Percentiles rank a stretch among this genome's conserved stretches.
These are phyloP conservation scores for Heliconius eleuchia DNA, from an alignment of 1,140 invertebrate genomes.

Conservation along the genomic window DNA sequence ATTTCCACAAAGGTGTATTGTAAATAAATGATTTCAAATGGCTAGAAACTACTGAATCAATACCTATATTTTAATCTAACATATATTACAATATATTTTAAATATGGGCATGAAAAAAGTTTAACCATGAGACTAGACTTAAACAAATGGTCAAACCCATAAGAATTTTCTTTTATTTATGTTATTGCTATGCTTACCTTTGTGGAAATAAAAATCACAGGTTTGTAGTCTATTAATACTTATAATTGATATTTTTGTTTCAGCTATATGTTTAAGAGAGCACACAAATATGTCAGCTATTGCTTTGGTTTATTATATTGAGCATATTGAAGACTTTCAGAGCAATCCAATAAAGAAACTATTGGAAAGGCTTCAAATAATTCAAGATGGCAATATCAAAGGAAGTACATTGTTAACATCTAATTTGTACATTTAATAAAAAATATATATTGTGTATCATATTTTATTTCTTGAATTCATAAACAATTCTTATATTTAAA, in stretches of 20 bases:
- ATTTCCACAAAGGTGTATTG: too few species aligned
- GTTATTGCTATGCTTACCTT: neutral
- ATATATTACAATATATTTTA: too few species aligned
- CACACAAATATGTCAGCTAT: slow-evolving; percentile 51
- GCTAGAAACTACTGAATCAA: too few species aligned
- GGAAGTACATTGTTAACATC: slow-evolving; percentile 38
- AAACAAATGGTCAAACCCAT: too few species aligned
- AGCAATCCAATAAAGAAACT: slow-evolving; percentile 55
- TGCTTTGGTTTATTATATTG: slow-evolving; percentile 59
- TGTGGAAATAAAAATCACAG: neutral
- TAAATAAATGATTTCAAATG: too few species aligned
- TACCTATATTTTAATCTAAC: too few species aligned
- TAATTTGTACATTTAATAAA: slow-evolving; percentile 69
- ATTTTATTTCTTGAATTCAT: slow-evolving; percentile 37
- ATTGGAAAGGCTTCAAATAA: slow-evolving; percentile 55
- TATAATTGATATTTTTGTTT: slow-evolving; percentile 40
- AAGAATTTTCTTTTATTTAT: too few species aligned
- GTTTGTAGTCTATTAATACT: too few species aligned
- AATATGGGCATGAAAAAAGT: too few species aligned
- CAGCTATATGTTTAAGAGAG: slow-evolving; percentile 62
- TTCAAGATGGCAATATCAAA: slow-evolving; percentile 3
- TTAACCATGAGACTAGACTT: too few species aligned
- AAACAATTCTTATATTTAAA: slow-evolving; percentile 40
- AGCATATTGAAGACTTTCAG: slow-evolving; percentile 57
- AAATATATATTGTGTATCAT: slow-evolving; percentile 30